Percentiles rank a stretch among this genome's conserved stretches.
Conservation (phyloP, 2,888 invertebrate genomes). For the Oscheius onirici region DNA sequence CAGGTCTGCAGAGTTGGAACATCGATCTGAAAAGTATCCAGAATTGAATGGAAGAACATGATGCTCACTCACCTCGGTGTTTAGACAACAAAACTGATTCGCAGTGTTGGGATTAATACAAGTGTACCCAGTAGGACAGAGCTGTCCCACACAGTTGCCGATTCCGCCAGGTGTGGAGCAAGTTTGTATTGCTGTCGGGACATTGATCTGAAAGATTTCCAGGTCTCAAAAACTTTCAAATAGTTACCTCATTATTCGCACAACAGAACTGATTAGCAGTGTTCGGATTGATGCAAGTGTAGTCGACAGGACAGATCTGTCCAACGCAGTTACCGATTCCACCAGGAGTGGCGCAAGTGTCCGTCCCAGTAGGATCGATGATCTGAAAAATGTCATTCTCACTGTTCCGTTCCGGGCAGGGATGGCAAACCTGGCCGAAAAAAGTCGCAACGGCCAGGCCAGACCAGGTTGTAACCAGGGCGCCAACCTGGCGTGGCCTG, state of each 20-base stretch:
- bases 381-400: not conserved
- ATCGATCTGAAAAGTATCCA: not conserved
- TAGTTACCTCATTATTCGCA: not conserved
- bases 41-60: not conserved
- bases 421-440: too few relatives aligned
- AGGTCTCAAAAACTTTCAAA: not conserved
- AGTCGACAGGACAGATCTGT: not conserved
- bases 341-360: not conserved
- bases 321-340: not conserved
- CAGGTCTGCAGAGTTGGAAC: not conserved
- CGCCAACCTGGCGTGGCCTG: too few relatives aligned
- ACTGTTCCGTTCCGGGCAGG: too few relatives aligned
- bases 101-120: conserved; percentile 16
- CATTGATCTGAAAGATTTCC: not conserved
- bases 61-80: not conserved
- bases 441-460: too few relatives aligned
- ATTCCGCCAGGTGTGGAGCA: conserved; percentile 5
- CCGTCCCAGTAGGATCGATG: not conserved
- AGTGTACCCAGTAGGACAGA: conserved; percentile 15
- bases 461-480: too few relatives aligned
- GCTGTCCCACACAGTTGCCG: not conserved
- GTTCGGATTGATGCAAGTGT: not conserved
- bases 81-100: conserved; percentile 1
- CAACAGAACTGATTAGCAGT: not conserved
- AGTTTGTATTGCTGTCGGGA: not conserved